Conservation (phyloP, 2,888 invertebrate species). For the Chrysodeixis includens region DNA sequence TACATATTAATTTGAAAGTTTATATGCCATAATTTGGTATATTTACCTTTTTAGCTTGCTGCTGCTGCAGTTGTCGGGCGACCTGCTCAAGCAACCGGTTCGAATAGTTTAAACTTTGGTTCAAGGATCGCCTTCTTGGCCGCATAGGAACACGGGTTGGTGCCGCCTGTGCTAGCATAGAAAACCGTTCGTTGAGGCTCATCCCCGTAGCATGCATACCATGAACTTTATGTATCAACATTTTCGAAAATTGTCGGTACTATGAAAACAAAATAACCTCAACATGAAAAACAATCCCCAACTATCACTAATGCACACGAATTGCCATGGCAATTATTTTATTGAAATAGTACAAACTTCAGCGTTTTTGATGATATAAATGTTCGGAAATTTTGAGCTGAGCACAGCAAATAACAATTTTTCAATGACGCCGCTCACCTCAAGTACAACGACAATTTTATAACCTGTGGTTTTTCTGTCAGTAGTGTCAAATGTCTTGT, state of each 20-base stretch:
- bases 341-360: slow-evolving; percentile 6
- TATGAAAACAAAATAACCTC: slow-evolving; percentile 40
- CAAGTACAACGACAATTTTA: slow-evolving; percentile 27
- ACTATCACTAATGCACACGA: slow-evolving; percentile 24
- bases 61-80: slow-evolving; percentile 71
- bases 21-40: neutral
- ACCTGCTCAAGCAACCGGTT: slow-evolving; percentile 69
- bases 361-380: slow-evolving; percentile 53
- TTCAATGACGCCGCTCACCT: slow-evolving; percentile 49
- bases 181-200: slow-evolving; percentile 77
- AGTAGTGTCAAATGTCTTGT: neutral
- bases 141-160: slow-evolving; percentile 49
- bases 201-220: slow-evolving; percentile 84
- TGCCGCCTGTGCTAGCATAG: slow-evolving; percentile 64
- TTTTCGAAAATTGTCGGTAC: slow-evolving; percentile 51
- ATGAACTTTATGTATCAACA: slow-evolving; percentile 80
- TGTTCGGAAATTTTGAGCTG: slow-evolving; percentile 14
- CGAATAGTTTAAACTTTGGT: slow-evolving; percentile 62
- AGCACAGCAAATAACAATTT: slow-evolving; percentile 21
- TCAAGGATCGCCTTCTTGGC: slow-evolving; percentile 57
- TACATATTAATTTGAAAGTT: neutral
- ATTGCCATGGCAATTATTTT: slow-evolving; percentile 36
- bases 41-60: slow-evolving; percentile 72
- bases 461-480: slow-evolving; percentile 5
- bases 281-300: slow-evolving; percentile 14